Base-by-base conservation (phyloP, 2,888 invertebrate genomes). In the Amphiduros pacificus region DNA sequence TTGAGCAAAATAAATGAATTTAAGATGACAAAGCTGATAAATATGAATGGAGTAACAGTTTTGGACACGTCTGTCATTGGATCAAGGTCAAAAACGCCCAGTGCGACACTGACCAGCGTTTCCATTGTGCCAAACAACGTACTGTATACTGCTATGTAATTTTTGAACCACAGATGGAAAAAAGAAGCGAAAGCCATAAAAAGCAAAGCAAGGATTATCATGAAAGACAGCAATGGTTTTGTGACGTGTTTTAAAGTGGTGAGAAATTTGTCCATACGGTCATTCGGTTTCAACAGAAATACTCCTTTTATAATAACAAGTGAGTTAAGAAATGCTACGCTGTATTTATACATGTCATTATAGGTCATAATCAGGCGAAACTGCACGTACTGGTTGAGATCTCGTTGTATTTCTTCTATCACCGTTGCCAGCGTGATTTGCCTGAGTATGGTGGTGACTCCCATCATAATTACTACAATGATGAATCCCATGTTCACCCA, bases 1-100 rank as follows among this genome's bases (percentile, higher is more conserved):
- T 31, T 56, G 29, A 56, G 31, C 56, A 56, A 48, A 31, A 56
- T 56, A 29, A 40, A 56, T 44, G 44, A 48, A 44, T 48, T 56
- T 26, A 56, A 20, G 14, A 56, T 28, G 41, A 56, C 48, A 49
- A 48, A 56, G 22, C 29, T 24, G 2, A 49, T 40, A 49, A 56
- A 56, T 20, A 49, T 20, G 49, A 27, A 11, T 9, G 28, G 28
- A 2, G 56, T 56, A 20, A 56, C 26, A 3, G 1, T 1, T 11
- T 4, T 14, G 49, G n/a, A 28, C 2, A 6, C 28, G 14, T 27
- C 22, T n/a, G 29, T 17, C 56, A 56, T 56, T 6, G n/a, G 24
- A 9, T 29, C 48, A 2, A 49, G 48, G 24, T 58, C 36, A 32
- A 50, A 58, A 11, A 6, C 24, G 22, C 58, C 58, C 5, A 58